Percentiles rank a stretch among this genome's conserved stretches.
Conservation (phyloP, 2,797 vertebrate genomes). For the Spinus pinus region DNA sequence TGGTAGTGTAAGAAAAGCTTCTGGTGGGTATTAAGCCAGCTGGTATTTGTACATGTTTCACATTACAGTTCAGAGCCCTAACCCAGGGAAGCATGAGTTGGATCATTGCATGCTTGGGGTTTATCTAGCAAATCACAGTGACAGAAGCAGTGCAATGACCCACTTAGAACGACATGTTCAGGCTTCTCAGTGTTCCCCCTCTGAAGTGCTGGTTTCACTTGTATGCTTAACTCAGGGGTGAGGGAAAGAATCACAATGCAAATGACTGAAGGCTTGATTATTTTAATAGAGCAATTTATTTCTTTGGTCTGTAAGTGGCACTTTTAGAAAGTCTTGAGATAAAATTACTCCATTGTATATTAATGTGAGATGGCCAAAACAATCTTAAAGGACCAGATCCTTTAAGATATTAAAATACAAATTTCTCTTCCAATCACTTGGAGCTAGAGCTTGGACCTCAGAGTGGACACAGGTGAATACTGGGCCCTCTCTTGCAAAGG, state of each 20-base stretch:
- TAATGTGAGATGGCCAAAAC: background rate
- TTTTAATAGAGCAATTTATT: background rate
- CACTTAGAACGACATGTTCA: background rate
- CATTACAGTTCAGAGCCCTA: background rate
- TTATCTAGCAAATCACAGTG: background rate
- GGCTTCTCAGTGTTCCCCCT: background rate
- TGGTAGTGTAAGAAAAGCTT: conserved; percentile 25
- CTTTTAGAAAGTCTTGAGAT: background rate
- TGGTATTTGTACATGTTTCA: conserved; percentile 38
- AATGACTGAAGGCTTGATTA: background rate
- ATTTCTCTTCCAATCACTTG: background rate
- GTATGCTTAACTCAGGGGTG: background rate
- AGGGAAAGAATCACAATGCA: background rate
- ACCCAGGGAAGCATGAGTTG: background rate
- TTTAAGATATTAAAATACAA: background rate
- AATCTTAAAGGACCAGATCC: background rate
- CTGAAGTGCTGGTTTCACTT: background rate
- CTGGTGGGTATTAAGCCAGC: background rate
- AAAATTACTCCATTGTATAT: background rate
- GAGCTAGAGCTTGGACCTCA: background rate
- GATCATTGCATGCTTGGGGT: background rate
- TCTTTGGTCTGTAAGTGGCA: background rate
- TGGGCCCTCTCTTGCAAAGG: background rate
- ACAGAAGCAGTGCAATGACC: background rate
- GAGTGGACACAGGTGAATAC: background rate